Percentiles rank a stretch among this genome's conserved stretches.
Evolutionary conservation across 2,888 invertebrate species (phyloP).

Genomic region (Aradus depressus): DNA sequence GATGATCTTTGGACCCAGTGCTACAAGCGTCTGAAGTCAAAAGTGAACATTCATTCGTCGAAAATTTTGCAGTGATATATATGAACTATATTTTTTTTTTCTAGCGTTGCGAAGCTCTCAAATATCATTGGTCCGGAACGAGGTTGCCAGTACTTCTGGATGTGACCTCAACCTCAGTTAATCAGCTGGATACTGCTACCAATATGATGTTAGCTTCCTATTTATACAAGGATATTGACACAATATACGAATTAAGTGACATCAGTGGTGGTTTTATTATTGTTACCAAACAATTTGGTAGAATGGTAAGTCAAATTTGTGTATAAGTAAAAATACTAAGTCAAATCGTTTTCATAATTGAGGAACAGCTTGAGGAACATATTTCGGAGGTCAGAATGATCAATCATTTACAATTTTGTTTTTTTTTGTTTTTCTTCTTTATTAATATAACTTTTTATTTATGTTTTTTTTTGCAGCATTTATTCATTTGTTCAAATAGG

Average conservation of each 20-base stretch:
- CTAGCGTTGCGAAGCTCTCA: constrained; percentile 78
- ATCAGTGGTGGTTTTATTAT: constrained; percentile 87
- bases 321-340: too few species aligned
- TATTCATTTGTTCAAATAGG: constrained; percentile 76
- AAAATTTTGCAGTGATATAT: too few species aligned
- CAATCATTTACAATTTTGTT: too few species aligned
- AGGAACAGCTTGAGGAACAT: too few species aligned
- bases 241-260: constrained; percentile 69
- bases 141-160: constrained; percentile 78
- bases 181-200: constrained; percentile 82
- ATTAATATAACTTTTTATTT: not conserved
- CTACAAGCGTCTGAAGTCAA: too few species aligned
- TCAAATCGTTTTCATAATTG: too few species aligned
- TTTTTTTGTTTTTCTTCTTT: not conserved
- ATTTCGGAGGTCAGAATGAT: too few species aligned
- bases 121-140: constrained; percentile 94
- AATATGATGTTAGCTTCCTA: constrained; percentile 72
- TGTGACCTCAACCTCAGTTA: constrained; percentile 82
- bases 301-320: constrained; percentile 51
- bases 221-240: constrained; percentile 75
- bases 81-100: constrained; percentile 23
- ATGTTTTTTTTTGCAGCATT: constrained; percentile 46
- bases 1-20: too few species aligned
- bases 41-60: too few species aligned
- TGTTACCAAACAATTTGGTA: constrained; percentile 80